Base-by-base conservation (phyloP, 2,113 vertebrate genomes). In the Bothrops jararaca region DNA sequence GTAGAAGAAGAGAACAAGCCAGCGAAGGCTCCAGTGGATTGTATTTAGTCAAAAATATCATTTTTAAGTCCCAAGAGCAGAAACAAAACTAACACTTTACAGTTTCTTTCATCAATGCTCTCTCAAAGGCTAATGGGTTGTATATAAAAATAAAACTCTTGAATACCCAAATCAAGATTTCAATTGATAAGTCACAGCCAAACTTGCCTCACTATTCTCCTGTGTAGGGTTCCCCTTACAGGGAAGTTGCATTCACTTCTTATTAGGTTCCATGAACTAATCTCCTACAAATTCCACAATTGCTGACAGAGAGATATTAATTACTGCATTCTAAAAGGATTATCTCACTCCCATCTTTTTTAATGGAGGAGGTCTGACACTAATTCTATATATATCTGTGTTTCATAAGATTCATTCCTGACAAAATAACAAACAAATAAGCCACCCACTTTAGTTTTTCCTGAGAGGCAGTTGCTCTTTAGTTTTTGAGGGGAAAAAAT, bases 201-300 rank as follows among this genome's bases (percentile, higher is more conserved):
- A 45, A 69, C 6, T 45, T 92, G 94, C 91, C 94, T 94, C 91
- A 92, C 45, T 74, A 85, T 60, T 92, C 93, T 90, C 95, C 92
- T 96, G 91, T 95, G 92, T 42, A 52, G 69, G 90, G 69, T 42
- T 60, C 13, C 20, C 94, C 91, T 95, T 92, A 95, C 91, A 92
- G 94, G 53, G 74, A 80, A 95, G 89, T 94, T 93, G 94, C 0
- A 0, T 94, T 96, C 91, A 69, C 56, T 93, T 94, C 0, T 96
- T 96, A 96, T 95, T 96, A 95, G 95, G 95, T 94, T 95, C 91
- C 92, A 94, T 95, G 91, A 94, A 94, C 90, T 96, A 97, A 97
- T 96, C 96, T 93, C 92, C 74, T 92, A 48, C 95, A 95, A 95
- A 97, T 96, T 95, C 60, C 93, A 94, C 95, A 96, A 96, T 96